A percentile compares a stretch with the other conserved stretches of the same genome.
Evolutionary conservation across 2,797 vertebrate species (phyloP).

Genomic region (Sebastes vulpes): DNA sequence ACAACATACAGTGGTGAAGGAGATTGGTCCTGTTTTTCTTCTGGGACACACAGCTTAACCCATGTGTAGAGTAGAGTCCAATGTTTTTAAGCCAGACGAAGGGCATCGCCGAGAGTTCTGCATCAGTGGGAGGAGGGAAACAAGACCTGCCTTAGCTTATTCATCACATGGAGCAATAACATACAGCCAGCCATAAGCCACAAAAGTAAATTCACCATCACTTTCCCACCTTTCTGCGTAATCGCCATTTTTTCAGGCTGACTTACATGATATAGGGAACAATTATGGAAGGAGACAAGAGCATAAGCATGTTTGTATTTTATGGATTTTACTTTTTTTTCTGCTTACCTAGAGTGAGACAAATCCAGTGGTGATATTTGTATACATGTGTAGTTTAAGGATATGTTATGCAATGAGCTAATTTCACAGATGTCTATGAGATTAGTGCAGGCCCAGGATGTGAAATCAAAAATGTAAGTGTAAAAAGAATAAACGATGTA

Average conservation of each 20-base stretch:
- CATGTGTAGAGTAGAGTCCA: constrained; percentile 82
- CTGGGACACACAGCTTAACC: constrained; percentile 75
- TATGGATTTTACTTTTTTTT: not conserved
- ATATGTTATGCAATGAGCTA: not conserved
- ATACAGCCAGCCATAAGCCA: constrained; percentile 1
- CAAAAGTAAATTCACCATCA: not conserved
- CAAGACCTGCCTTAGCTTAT: constrained; percentile 52
- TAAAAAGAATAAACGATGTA: not conserved
- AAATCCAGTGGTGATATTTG: too few species aligned
- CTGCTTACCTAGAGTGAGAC: too few species aligned
- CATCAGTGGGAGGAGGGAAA: constrained; percentile 55
- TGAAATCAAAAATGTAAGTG: not conserved
- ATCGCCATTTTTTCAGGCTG: not conserved
- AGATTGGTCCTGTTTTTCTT: constrained; percentile 84
- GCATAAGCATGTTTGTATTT: not conserved
- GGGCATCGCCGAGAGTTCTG: constrained; percentile 65
- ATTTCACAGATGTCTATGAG: not conserved
- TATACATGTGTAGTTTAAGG: not conserved
- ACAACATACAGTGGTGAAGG: constrained; percentile 72
- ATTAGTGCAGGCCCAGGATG: not conserved
- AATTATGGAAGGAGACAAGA: not conserved
- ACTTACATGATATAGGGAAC: not conserved
- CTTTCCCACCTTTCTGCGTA: constrained; percentile 8
- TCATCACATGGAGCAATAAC: constrained; percentile 54
- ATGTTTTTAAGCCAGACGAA: constrained; percentile 80